Conservation (phyloP, 2,113 vertebrate species). For the Actenoides hombroni region DNA sequence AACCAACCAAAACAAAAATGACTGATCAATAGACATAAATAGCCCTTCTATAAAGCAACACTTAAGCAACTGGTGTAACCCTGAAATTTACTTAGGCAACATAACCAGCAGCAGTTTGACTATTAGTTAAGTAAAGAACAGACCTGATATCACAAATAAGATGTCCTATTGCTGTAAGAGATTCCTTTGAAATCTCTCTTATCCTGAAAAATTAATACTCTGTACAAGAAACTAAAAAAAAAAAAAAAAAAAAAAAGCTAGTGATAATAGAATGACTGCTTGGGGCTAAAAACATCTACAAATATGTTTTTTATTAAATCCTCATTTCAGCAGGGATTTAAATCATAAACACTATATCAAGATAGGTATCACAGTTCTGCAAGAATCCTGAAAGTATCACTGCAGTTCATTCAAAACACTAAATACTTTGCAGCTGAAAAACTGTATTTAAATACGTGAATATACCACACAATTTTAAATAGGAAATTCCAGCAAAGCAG, state of each 20-base stretch:
- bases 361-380: neutral
- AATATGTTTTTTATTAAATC: neutral
- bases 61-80: neutral
- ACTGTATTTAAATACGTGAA: neutral
- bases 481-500: slow-evolving; percentile 61
- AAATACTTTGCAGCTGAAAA: neutral
- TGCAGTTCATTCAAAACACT: slow-evolving; percentile 3
- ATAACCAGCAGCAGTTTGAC: neutral
- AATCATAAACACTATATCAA: neutral
- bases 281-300: neutral
- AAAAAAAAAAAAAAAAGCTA: neutral
- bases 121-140: neutral
- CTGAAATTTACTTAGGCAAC: neutral
- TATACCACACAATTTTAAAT: slow-evolving; percentile 52
- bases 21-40: neutral
- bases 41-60: neutral
- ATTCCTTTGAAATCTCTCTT: neutral
- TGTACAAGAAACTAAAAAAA: neutral
- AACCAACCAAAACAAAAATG: neutral
- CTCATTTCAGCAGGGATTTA: neutral
- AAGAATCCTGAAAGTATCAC: neutral
- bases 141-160: neutral
- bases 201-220: neutral
- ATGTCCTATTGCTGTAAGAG: neutral
- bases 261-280: neutral